Percentiles rank a stretch among this genome's conserved stretches.
These are phyloP conservation scores for Carcina quercana DNA, from an alignment of 2,888 invertebrate genomes.

Conservation along the genomic window DNA sequence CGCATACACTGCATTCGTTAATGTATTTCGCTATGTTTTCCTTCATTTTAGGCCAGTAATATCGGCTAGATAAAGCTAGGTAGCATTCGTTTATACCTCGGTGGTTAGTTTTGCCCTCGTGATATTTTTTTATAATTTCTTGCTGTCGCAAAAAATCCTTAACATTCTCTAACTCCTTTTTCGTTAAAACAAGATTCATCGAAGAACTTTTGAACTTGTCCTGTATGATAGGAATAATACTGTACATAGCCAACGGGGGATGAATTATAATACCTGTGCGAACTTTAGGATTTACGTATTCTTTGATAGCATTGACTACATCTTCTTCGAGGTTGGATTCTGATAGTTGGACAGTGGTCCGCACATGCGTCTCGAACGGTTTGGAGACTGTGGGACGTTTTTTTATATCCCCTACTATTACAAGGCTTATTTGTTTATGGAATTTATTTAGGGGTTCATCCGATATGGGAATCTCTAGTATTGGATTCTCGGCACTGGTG, in stretches of 20 bases:
- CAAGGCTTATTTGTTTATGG: conserved; percentile 10
- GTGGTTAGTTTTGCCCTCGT: conserved; percentile 11
- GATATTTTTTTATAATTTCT: conserved; percentile 11
- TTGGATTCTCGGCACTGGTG: background rate
- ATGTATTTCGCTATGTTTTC: conserved; percentile 10
- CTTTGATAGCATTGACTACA: conserved; percentile 10
- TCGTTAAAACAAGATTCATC: conserved; percentile 4
- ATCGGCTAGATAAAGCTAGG: background rate
- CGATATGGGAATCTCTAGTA: conserved; percentile 8
- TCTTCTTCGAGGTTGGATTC: conserved; percentile 11
- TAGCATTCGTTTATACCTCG: conserved; percentile 5
- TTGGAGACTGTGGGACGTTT: conserved; percentile 5
- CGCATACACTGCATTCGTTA: conserved; percentile 11
- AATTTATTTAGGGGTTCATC: conserved; percentile 9
- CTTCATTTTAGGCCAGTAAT: conserved; percentile 15
- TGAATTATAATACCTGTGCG: conserved; percentile 6
- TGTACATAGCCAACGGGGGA: conserved; percentile 4
- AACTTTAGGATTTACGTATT: conserved; percentile 13
- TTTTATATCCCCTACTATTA: conserved; percentile 9
- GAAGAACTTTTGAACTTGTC: conserved; percentile 1
- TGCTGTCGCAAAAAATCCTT: conserved; percentile 4
- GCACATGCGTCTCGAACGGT: conserved; percentile 10
- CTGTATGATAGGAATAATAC: conserved; percentile 5
- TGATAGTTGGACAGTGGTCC: conserved; percentile 6
- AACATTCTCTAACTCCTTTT: conserved; percentile 11